Conservation (phyloP, 2,113 vertebrate genomes). For the Cololabis saira region DNA sequence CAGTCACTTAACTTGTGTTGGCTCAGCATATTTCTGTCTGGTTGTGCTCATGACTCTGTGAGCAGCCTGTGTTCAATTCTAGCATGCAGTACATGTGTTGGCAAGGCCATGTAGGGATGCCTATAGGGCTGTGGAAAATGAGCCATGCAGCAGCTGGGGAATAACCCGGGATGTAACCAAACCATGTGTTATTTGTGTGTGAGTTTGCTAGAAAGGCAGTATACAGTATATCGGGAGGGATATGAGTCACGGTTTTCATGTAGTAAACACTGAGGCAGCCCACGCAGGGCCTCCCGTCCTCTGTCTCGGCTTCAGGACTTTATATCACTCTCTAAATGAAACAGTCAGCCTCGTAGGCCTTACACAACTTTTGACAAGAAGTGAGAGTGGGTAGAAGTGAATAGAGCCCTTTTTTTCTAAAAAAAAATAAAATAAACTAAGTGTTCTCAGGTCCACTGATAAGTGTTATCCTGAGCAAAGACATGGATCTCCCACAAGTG, state of each 20-base stretch:
- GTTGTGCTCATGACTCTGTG: conserved; percentile 35
- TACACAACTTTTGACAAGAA: neutral
- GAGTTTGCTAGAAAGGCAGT: conserved; percentile 30
- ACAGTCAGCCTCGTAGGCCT: neutral
- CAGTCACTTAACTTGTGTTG: conserved; percentile 38
- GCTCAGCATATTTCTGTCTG: conserved; percentile 43
- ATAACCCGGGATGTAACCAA: conserved; percentile 45
- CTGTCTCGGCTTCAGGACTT: conserved; percentile 21
- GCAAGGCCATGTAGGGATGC: conserved; percentile 54
- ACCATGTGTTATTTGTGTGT: conserved; percentile 48
- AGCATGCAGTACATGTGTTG: conserved; percentile 27
- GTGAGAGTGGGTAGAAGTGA: conserved; percentile 1
- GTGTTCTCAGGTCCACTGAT: conserved; percentile 9
- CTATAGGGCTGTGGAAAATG: conserved; percentile 27
- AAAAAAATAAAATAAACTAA: conserved; percentile 3
- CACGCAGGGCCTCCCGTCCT: conserved; percentile 27
- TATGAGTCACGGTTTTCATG: conserved; percentile 41
- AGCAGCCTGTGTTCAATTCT: conserved; percentile 38
- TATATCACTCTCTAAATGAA: conserved; percentile 24
- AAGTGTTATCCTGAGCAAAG: neutral
- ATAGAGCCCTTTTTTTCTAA: neutral
- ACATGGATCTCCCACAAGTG: conserved; percentile 12
- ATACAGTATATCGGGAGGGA: conserved; percentile 16
- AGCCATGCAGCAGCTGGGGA: conserved; percentile 34
- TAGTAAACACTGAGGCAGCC: conserved; percentile 42